Percentiles rank a stretch among this genome's conserved stretches.
These are phyloP conservation scores for Caretta caretta DNA, from an alignment of 2,113 vertebrate species.

Conservation along the genomic window DNA sequence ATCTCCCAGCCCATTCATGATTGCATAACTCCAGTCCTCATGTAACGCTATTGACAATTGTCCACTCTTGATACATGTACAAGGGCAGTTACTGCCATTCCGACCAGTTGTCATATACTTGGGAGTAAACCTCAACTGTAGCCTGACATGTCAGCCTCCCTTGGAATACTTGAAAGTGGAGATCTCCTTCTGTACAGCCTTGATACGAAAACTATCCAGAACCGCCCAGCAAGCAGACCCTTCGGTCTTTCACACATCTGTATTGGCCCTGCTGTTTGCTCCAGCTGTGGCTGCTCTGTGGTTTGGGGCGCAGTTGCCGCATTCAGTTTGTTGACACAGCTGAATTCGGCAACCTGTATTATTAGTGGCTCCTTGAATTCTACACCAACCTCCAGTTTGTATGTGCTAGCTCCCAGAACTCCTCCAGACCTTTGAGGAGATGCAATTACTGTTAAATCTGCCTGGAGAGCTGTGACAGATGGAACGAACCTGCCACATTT, in stretches of 20 bases:
- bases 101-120: not conserved
- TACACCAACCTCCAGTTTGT: not conserved
- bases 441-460: not conserved
- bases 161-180: not conserved
- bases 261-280: not conserved
- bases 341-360: not conserved
- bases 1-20: not conserved
- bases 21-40: not conserved
- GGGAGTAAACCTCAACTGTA: not conserved
- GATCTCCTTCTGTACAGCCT: not conserved
- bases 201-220: not conserved
- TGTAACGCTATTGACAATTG: not conserved
- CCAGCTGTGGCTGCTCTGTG: not conserved
- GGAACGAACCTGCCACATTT: not conserved
- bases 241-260: not conserved
- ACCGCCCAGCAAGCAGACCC: not conserved
- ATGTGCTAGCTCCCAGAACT: not conserved
- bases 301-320: not conserved
- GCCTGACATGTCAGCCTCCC: not conserved
- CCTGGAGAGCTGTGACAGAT: not conserved
- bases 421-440: not conserved
- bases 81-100: not conserved
- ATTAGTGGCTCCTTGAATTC: not conserved
- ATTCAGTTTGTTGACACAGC: not conserved
- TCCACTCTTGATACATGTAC: not conserved